Evolutionary conservation across 1,140 invertebrate genomes (phyloP), one percentile per base, ranked within the genome.

Genomic region (Heliconius melpomene): DNA sequence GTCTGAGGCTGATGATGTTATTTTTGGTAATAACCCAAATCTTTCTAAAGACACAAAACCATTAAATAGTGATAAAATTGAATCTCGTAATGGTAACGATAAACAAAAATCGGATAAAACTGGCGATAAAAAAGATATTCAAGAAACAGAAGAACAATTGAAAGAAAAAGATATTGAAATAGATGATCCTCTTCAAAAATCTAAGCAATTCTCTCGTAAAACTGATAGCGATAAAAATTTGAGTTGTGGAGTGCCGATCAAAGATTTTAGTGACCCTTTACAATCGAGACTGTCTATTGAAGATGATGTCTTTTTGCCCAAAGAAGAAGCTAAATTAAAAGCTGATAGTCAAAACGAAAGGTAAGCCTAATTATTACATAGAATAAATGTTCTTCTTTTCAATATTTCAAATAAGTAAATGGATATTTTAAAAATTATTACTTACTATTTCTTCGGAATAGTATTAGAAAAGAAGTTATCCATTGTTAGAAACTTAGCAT

Each of bases 221-320:
- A 83, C 84, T 3, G 93, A 94, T 26, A 89, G 88, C 73, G 93
- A 95, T 77, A 94, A 93, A 72, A 94, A 89, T 70, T 81, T 91
- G 23, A 94, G 93, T 80, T 94, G 92, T 75, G 94, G 94, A 8
- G 92, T 95, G 7, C 92, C 94, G 0, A 94, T 95, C 11, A 84
- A 89, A 60, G 97, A 98, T 86, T 96, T 96, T 79, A 97, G 97
- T 82, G 97, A 98, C 95, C 98, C 98, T 0, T 91, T 98, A 32
- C 96, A 97, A 54, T 95, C 95, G 5, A 96, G 96, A 78, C 87
- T 96, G 36, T 95, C 96, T 13, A 92, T 95, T 8, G 96, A 96
- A n/a, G 95, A 95, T 76, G 92, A 95, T 1, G 94, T 95, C 9
- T 95, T 94, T 81, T 71, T 94, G 74, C 88, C 90, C 7, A 90